Evolutionary conservation across 2,888 invertebrate genomes (phyloP).

Genomic region (Autographa gamma): DNA sequence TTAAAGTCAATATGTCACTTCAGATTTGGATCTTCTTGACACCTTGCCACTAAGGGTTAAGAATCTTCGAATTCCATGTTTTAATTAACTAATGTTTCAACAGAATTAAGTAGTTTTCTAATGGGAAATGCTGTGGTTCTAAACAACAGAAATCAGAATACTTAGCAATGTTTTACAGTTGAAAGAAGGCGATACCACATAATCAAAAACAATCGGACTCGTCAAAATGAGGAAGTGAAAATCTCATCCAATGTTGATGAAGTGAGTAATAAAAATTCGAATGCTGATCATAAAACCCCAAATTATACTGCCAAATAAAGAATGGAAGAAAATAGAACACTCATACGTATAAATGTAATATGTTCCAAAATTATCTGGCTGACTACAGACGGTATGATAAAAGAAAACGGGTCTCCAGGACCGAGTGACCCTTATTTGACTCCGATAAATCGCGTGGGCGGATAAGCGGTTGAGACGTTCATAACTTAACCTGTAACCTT

Average conservation of each 20-base stretch:
- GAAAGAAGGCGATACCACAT: not conserved
- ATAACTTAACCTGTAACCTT: slow-evolving; percentile 9
- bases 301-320: not conserved
- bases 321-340: not conserved
- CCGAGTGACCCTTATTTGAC: slow-evolving; percentile 50
- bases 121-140: not conserved
- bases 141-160: not conserved
- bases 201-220: not conserved
- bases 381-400: not conserved
- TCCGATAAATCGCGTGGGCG: slow-evolving; percentile 35
- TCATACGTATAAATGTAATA: slow-evolving; percentile 3
- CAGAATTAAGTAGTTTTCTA: not conserved
- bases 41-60: not conserved
- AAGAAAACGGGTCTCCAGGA: slow-evolving; percentile 33
- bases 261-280: not conserved
- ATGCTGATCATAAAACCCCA: not conserved
- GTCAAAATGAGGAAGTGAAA: slow-evolving; percentile 4
- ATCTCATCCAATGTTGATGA: not conserved
- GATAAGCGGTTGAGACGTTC: slow-evolving; percentile 7
- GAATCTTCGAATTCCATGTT: slow-evolving; percentile 4
- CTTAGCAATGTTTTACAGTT: not conserved
- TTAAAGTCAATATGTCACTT: slow-evolving; percentile 1
- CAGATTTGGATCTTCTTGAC: slow-evolving; percentile 3
- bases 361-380: not conserved
- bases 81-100: slow-evolving; percentile 1